Evolutionary conservation across 1,140 invertebrate genomes (phyloP).

Genomic region (Paraescarpia echinospica): DNA sequence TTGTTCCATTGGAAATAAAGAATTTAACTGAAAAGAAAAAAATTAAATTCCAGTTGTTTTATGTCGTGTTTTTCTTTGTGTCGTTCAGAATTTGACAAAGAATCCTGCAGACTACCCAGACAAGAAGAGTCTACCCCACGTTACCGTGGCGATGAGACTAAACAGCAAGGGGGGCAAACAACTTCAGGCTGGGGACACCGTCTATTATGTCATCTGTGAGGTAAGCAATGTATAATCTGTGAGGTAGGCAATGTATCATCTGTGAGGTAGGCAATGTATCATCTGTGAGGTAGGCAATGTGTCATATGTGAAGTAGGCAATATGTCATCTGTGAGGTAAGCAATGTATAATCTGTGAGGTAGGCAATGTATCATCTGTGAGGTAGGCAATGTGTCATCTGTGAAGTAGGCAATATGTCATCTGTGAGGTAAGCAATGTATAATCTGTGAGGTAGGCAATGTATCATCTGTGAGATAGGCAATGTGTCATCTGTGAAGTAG

Average conservation of each 20-base stretch:
- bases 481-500: too few relatives aligned
- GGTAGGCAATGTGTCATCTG: slow-evolving; percentile 50
- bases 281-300: neutral
- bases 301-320: neutral
- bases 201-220: slow-evolving; percentile 93
- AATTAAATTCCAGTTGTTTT: neutral
- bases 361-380: slow-evolving; percentile 93
- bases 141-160: slow-evolving; percentile 84
- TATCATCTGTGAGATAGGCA: too few relatives aligned
- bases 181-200: slow-evolving; percentile 89
- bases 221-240: slow-evolving; percentile 49
- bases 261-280: neutral
- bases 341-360: slow-evolving; percentile 67
- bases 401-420: neutral
- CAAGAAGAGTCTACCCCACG: slow-evolving; percentile 83
- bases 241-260: slow-evolving; percentile 14
- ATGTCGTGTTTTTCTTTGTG: slow-evolving; percentile 46
- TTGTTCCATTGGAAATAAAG: too few relatives aligned
- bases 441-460: slow-evolving; percentile 13
- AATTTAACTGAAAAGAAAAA: too few relatives aligned
- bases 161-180: slow-evolving; percentile 71
- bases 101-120: slow-evolving; percentile 92
- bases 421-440: neutral
- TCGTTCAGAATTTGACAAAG: slow-evolving; percentile 78
- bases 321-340: neutral